Evolutionary conservation across 2,888 invertebrate genomes (phyloP).

Genomic region (Drosophila atripex): DNA sequence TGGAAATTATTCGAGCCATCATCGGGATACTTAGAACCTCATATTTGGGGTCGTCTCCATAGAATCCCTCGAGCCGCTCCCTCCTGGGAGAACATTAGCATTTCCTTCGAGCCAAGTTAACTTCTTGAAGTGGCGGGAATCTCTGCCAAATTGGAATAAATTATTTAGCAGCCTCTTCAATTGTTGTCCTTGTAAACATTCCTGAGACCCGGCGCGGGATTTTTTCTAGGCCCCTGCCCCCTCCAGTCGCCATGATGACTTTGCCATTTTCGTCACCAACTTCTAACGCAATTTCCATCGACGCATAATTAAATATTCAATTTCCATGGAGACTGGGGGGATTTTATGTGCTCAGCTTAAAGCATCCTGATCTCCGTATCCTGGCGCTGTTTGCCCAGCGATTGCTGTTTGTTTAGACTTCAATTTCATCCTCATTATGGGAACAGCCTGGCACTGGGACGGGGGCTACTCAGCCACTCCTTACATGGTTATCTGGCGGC

Average conservation of each 20-base stretch:
- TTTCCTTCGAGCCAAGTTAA: conserved; percentile 29
- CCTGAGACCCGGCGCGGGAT: conserved; percentile 32
- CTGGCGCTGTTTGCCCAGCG: conserved; percentile 52
- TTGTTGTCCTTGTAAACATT: conserved; percentile 46
- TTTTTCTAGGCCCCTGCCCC: conserved; percentile 32
- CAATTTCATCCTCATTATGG: conserved; percentile 73
- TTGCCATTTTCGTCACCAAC: conserved; percentile 68
- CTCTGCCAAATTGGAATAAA: conserved; percentile 68
- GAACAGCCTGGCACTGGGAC: conserved; percentile 40
- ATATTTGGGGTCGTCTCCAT: not conserved
- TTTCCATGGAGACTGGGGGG: conserved; percentile 59
- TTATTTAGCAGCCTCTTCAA: conserved; percentile 62
- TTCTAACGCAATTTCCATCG: conserved; percentile 62
- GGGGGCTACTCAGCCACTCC: conserved; percentile 24
- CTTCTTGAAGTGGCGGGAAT: conserved; percentile 54
- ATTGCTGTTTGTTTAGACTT: conserved; percentile 71
- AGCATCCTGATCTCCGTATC: conserved; percentile 10
- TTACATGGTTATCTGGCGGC: conserved; percentile 37
- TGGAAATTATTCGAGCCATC: conserved; percentile 36
- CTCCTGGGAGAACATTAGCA: conserved; percentile 16
- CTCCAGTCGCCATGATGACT: conserved; percentile 27
- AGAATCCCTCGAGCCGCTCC: not conserved
- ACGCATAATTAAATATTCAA: conserved; percentile 73
- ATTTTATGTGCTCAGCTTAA: conserved; percentile 40
- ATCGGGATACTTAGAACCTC: conserved; percentile 1